Conservation (phyloP, 2,113 vertebrate genomes). For the Vicugna pacos region DNA sequence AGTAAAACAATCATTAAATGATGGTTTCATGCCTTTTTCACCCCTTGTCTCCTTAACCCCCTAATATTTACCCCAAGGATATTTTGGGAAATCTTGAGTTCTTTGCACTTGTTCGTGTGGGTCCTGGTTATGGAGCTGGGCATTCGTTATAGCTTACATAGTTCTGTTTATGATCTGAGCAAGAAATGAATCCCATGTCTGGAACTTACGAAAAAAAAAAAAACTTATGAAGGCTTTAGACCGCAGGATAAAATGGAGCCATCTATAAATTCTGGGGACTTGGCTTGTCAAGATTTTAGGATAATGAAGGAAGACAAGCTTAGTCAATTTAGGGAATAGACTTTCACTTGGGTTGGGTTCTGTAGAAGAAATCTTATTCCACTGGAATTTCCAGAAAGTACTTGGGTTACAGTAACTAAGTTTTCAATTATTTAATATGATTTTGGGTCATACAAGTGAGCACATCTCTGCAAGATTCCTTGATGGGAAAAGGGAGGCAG, state of each 20-base stretch:
- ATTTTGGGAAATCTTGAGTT: background rate
- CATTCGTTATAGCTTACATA: background rate
- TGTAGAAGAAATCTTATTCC: background rate
- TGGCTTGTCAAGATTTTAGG: conserved; percentile 7
- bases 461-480: background rate
- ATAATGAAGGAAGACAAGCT: conserved; percentile 11
- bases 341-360: background rate
- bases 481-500: background rate
- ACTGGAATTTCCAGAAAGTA: conserved; percentile 29
- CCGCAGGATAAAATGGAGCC: background rate
- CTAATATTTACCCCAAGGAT: background rate
- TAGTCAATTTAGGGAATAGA: background rate
- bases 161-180: conserved; percentile 19
- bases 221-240: background rate
- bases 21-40: background rate
- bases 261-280: conserved; percentile 26
- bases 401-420: background rate
- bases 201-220: conserved; percentile 12
- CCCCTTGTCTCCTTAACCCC: background rate
- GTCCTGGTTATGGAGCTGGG: background rate
- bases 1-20: background rate
- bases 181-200: background rate
- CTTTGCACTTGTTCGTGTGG: background rate
- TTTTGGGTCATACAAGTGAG: background rate
- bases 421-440: conserved; percentile 6